Conservation (phyloP, 2,888 invertebrate genomes). For the Drosophila neotestacea region DNA sequence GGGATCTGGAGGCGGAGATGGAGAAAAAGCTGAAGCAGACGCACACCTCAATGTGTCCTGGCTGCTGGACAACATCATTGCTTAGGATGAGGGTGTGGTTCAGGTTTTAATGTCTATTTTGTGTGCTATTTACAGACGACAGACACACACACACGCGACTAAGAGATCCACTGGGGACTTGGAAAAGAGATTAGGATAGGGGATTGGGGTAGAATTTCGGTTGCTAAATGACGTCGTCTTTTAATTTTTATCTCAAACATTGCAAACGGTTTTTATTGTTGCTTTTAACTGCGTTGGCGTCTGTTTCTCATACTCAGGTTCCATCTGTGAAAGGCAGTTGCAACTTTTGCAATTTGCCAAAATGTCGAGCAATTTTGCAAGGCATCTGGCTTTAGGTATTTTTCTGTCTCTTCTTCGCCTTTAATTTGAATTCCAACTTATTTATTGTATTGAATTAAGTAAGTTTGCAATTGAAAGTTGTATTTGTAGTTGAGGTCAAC, state of each 20-base stretch:
- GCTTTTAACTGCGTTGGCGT: conserved; percentile 77
- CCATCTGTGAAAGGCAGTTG: conserved; percentile 51
- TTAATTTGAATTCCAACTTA: conserved; percentile 73
- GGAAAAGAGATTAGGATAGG: neutral
- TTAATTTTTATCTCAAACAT: conserved; percentile 83
- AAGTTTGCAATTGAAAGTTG: conserved; percentile 19
- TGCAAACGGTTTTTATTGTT: conserved; percentile 80
- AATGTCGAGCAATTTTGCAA: conserved; percentile 69
- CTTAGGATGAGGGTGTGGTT: conserved; percentile 22
- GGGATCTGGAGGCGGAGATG: neutral
- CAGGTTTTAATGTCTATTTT: conserved; percentile 77
- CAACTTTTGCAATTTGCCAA: conserved; percentile 73
- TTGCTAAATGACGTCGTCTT: conserved; percentile 82
- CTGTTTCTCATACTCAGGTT: conserved; percentile 58
- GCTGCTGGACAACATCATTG: conserved; percentile 49
- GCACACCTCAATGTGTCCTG: conserved; percentile 52
- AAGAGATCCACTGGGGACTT: conserved; percentile 44
- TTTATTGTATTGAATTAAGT: conserved; percentile 55
- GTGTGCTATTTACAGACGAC: conserved; percentile 81
- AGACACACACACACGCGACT: conserved; percentile 48
- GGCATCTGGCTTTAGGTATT: conserved; percentile 54
- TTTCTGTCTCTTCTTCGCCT: conserved; percentile 20
- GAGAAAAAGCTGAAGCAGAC: neutral
- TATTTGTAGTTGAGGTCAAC: conserved; percentile 14
- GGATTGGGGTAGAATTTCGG: conserved; percentile 46